A percentile compares a stretch with the other conserved stretches of the same genome.
phyloP scores from a whole-genome alignment of 2,113 vertebrate species.

The Gobiocypris rarus region DNA sequence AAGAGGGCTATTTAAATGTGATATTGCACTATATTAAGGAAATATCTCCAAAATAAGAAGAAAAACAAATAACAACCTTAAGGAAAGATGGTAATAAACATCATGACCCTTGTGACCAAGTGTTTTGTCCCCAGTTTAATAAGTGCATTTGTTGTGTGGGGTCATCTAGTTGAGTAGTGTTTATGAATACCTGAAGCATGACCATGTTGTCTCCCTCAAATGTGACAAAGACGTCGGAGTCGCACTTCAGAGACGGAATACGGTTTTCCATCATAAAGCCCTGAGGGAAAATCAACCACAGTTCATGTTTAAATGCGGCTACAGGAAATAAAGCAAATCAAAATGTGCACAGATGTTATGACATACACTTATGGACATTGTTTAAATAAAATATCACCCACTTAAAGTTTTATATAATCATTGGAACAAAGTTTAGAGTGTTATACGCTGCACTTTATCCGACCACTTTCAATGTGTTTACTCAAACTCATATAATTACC shows the following conservation, averaged over 20 bases:
- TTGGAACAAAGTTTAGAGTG: neutral
- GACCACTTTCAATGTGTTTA: neutral
- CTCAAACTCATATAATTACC: neutral
- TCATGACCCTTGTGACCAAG: slow-evolving; percentile 45
- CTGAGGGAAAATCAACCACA: slow-evolving; percentile 52
- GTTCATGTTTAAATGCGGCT: neutral
- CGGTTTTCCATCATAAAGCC: slow-evolving; percentile 74
- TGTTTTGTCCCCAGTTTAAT: neutral
- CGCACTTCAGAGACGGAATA: slow-evolving; percentile 70
- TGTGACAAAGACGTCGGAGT: slow-evolving; percentile 71
- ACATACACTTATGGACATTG: neutral
- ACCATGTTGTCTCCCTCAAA: slow-evolving; percentile 75
- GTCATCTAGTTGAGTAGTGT: neutral
- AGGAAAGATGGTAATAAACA: slow-evolving; percentile 36
- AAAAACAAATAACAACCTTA: slow-evolving; percentile 55
- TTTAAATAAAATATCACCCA: neutral
- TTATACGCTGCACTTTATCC: neutral
- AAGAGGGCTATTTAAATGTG: slow-evolving; percentile 41
- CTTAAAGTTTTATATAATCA: neutral
- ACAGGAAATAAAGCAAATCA: neutral
- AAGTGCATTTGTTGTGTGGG: neutral
- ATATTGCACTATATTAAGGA: slow-evolving; percentile 36
- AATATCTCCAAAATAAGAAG: slow-evolving; percentile 25
- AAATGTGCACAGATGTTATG: neutral
- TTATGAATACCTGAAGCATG: slow-evolving; percentile 71